Percentiles rank a stretch among this genome's conserved stretches.
These are phyloP conservation scores for Athalia circularis DNA, from an alignment of 2,888 invertebrate genomes.

Conservation along the genomic window DNA sequence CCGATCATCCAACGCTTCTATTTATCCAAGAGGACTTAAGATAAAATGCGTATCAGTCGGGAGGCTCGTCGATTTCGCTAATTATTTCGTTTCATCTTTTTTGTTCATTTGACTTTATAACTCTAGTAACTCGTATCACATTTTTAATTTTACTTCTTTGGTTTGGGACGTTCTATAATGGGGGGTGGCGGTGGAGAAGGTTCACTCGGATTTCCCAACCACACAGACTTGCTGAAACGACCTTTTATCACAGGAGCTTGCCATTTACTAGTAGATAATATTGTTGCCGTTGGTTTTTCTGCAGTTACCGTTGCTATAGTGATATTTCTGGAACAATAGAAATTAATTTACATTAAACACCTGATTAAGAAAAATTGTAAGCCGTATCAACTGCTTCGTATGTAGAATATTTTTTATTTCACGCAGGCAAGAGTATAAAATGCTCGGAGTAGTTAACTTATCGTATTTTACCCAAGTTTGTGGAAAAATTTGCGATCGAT, in stretches of 20 bases:
- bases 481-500: too few relatives aligned
- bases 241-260: slow-evolving; percentile 71
- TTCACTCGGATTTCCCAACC: slow-evolving; percentile 69
- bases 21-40: too few relatives aligned
- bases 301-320: slow-evolving; percentile 62
- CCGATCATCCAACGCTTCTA: too few relatives aligned
- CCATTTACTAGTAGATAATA: slow-evolving; percentile 67
- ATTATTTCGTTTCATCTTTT: background rate
- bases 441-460: too few relatives aligned
- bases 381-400: too few relatives aligned
- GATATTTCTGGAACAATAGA: slow-evolving; percentile 63
- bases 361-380: too few relatives aligned
- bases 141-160: slow-evolving; percentile 61
- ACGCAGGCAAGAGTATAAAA: too few relatives aligned
- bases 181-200: slow-evolving; percentile 63
- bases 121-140: background rate
- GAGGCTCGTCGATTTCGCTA: too few relatives aligned
- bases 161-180: slow-evolving; percentile 61
- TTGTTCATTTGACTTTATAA: background rate
- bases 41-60: too few relatives aligned
- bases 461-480: too few relatives aligned
- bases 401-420: too few relatives aligned
- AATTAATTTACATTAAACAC: background rate
- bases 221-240: slow-evolving; percentile 70
- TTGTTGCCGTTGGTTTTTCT: slow-evolving; percentile 62